phyloP scores from a whole-genome alignment of 2,797 vertebrate species.

The Melanotaenia maccullochi region DNA sequence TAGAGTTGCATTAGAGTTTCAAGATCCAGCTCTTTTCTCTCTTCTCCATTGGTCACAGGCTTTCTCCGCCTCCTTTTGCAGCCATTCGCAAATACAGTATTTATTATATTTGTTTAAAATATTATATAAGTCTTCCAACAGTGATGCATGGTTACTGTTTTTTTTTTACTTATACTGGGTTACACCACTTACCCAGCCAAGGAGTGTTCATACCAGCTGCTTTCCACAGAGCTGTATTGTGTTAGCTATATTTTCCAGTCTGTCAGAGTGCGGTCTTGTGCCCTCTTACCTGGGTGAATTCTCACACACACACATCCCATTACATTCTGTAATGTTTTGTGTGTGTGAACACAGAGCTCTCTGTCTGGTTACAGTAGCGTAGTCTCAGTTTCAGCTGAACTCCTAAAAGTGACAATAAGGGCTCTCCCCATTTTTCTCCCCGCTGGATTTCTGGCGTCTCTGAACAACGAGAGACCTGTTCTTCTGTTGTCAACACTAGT shows the following conservation, averaged over 20 bases:
- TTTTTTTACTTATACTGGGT: constrained; percentile 19
- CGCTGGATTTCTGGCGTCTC: constrained; percentile 29
- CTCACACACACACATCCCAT: constrained; percentile 37
- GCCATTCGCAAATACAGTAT: constrained; percentile 31
- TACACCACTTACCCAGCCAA: constrained; percentile 11
- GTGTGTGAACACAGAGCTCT: constrained; percentile 52
- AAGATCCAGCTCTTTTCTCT: not conserved
- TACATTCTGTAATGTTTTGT: constrained; percentile 48
- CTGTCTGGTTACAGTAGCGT: constrained; percentile 53
- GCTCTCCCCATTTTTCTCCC: constrained; percentile 17
- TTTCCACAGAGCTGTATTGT: constrained; percentile 12
- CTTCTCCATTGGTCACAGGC: not conserved
- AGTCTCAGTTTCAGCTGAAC: constrained; percentile 66
- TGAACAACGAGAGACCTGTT: constrained; percentile 57
- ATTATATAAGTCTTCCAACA: constrained; percentile 50
- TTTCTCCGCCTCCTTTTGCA: not conserved
- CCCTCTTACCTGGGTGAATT: constrained; percentile 30
- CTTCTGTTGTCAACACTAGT: constrained; percentile 62
- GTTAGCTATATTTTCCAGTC: constrained; percentile 25
- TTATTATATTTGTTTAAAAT: constrained; percentile 21
- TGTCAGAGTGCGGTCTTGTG: constrained; percentile 5
- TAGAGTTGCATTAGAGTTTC: not conserved
- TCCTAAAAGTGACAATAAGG: constrained; percentile 47
- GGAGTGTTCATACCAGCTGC: constrained; percentile 11
- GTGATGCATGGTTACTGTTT: constrained; percentile 1